Evolutionary conservation across 2,888 invertebrate species (phyloP), one percentile per base, ranked within the genome.

Genomic region (Drosophila maculinotata): DNA sequence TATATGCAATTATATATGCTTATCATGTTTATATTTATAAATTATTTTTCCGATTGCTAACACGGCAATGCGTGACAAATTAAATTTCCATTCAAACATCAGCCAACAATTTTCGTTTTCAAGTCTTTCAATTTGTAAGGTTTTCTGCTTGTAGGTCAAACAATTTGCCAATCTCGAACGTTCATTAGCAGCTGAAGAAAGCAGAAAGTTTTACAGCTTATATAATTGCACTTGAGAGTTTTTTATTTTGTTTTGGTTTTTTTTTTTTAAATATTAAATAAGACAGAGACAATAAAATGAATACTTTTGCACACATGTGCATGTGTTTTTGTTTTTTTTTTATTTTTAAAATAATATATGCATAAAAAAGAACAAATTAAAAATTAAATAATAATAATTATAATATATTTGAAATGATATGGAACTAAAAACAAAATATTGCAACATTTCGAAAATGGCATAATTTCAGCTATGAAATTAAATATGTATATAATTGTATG

Each of bases 201-300:
- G 85, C 80, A 78, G 71, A 74, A 71, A 62, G 69, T 67, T 80
- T 84, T 77, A 73, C 63, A 80, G 81, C 54, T 78, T 75, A 67
- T 75, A 69, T 81, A 81, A 81, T 81, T 81, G 81, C 81, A 81
- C 81, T 81, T 81, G 87, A 81, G 78, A 81, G 75, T 71, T 78
- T 30, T 47, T 48, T 45, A 15, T 45, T 33, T 26, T 56, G 30
- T 39, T 35, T 60, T 23, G n/a, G 10, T 33, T 28, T 36, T 25
- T 62, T 25, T 28, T 17, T 8, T 62, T 17, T 1, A n/a, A n/a
- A 10, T 20, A 45, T 45, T 38, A 15, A 17, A 12, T n/a, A n/a
- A 36, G 12, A 26, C 5, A n/a, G 8, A 28, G 6, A 41, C 1
- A 39, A 30, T 35, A 28, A 38, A 35, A 48, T 9, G n/a, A 62